Conservation (phyloP, 2,888 invertebrate genomes). For the Lasioglossum malachurum region DNA sequence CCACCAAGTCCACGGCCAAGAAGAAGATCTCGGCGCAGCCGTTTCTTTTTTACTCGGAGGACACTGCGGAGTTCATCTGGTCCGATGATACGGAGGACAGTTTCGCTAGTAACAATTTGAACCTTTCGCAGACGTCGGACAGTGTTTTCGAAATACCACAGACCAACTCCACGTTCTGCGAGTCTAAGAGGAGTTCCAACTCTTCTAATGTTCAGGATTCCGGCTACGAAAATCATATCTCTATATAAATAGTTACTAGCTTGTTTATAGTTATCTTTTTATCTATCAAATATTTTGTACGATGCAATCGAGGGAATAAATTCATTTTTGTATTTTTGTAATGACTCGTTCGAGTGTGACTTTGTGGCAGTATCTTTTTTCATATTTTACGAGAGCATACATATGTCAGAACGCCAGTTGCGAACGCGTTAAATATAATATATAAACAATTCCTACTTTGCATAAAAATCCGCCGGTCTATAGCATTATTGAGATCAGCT, state of each 20-base stretch:
- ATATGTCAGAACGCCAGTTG: not conserved
- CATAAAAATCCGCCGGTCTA: not conserved
- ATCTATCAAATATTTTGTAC: slow-evolving; percentile 6
- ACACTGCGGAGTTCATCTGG: slow-evolving; percentile 30
- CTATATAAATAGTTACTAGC: slow-evolving; percentile 12
- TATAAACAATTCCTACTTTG: not conserved
- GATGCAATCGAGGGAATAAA: not conserved
- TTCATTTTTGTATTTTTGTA: not conserved
- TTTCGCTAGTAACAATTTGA: not conserved
- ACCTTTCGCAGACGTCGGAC: not conserved
- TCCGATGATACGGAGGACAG: slow-evolving; percentile 24
- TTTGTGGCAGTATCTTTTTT: not conserved
- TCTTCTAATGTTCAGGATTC: slow-evolving; percentile 23
- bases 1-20: not conserved
- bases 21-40: slow-evolving; percentile 53
- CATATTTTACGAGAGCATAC: too few species aligned
- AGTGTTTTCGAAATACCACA: slow-evolving; percentile 10
- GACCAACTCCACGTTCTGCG: slow-evolving; percentile 33
- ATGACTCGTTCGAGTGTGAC: not conserved
- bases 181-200: not conserved
- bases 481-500: not conserved
- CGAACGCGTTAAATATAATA: not conserved
- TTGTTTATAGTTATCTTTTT: not conserved
- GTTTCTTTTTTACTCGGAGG: slow-evolving; percentile 32
- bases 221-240: slow-evolving; percentile 40